phyloP scores from a whole-genome alignment of 1,140 invertebrate species.

The Camponotus pennsylvanicus region DNA sequence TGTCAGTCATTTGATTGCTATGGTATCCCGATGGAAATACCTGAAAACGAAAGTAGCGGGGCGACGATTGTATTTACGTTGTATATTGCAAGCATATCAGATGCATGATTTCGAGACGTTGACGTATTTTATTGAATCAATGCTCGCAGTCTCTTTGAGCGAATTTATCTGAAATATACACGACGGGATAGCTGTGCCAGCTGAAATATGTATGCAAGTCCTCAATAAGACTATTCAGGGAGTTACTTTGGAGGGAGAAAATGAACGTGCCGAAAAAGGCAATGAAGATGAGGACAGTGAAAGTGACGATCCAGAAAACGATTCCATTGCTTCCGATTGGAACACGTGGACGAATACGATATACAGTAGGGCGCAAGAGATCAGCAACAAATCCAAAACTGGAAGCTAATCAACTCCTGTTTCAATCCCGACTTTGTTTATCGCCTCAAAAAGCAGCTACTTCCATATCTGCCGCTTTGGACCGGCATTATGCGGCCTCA shows the following conservation, averaged over 20 bases:
- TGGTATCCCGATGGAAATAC: slow-evolving; percentile 31
- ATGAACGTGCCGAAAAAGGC: background rate
- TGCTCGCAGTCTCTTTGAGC: background rate
- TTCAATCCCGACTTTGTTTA: slow-evolving; percentile 4
- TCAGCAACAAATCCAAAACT: background rate
- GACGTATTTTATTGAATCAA: slow-evolving; percentile 15
- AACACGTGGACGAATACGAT: slow-evolving; percentile 13
- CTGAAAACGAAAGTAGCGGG: background rate
- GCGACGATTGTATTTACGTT: background rate
- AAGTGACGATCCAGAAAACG: background rate
- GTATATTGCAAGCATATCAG: slow-evolving; percentile 27
- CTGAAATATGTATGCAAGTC: slow-evolving; percentile 25
- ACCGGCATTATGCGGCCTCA: slow-evolving; percentile 30
- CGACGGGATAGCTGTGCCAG: slow-evolving; percentile 7
- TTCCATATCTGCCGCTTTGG: slow-evolving; percentile 21
- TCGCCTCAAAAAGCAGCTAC: background rate
- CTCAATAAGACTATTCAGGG: slow-evolving; percentile 59
- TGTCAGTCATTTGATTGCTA: slow-evolving; percentile 8
- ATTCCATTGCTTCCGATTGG: slow-evolving; percentile 10
- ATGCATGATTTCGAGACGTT: background rate
- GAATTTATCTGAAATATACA: background rate
- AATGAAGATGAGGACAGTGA: background rate
- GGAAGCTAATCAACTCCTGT: slow-evolving; percentile 22
- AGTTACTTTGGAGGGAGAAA: slow-evolving; percentile 4
- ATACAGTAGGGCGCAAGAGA: background rate